These are phyloP conservation scores for Equus quagga DNA, from an alignment of 2,113 vertebrate genomes.

Conservation along the genomic window DNA sequence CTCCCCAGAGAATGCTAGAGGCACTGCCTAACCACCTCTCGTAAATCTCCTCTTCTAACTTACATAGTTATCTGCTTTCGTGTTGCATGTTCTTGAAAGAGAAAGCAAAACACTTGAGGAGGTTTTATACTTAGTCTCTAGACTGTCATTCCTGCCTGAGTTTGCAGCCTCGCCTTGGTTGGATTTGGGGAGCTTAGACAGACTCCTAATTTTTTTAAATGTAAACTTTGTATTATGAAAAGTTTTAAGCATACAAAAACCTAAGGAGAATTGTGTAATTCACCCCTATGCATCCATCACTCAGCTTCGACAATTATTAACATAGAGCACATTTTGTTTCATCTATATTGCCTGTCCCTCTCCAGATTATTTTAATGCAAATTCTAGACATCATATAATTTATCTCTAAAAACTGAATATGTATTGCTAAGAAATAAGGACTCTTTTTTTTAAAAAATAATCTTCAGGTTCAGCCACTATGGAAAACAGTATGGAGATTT, in stretches of 20 bases:
- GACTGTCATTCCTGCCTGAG: neutral
- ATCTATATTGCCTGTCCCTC: neutral
- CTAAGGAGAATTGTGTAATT: neutral
- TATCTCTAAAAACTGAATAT: neutral
- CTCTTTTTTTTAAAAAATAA: neutral
- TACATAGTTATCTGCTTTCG: neutral
- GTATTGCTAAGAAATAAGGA: neutral
- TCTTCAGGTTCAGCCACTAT: too few species aligned
- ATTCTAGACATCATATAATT: neutral
- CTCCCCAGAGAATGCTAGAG: neutral
- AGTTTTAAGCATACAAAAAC: neutral
- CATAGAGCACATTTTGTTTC: neutral
- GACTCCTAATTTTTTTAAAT: neutral
- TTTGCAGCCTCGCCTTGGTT: slow-evolving; percentile 7
- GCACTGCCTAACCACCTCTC: neutral
- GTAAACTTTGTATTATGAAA: slow-evolving; percentile 55
- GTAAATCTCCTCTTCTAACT: neutral
- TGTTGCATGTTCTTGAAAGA: neutral
- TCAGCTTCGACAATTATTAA: neutral
- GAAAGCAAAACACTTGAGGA: neutral
- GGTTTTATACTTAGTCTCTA: slow-evolving; percentile 15
- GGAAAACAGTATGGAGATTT: too few species aligned
- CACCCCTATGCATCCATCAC: neutral
- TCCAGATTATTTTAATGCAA: slow-evolving; percentile 26
- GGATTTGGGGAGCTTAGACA: neutral